Evolutionary conservation across 2,113 vertebrate species (phyloP).

Genomic region (Picathartes gymnocephalus): DNA sequence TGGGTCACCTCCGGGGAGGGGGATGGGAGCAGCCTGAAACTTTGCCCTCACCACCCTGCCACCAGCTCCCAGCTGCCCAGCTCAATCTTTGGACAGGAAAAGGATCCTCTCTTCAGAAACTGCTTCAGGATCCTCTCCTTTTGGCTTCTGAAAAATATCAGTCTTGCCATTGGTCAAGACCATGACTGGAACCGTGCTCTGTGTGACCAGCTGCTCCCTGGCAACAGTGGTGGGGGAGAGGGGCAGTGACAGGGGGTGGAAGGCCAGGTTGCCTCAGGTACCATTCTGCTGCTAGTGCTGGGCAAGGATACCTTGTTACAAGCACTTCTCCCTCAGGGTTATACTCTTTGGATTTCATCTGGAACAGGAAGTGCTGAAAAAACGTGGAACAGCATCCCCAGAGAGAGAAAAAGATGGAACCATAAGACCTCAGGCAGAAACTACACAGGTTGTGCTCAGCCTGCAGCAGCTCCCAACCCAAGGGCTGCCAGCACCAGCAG

Average conservation of each 20-base stretch:
- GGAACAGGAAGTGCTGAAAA: conserved; percentile 72
- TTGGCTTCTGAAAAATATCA: conserved; percentile 46
- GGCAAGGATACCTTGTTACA: conserved; percentile 55
- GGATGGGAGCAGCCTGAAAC: neutral
- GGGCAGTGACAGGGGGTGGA: neutral
- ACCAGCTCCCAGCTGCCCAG: neutral
- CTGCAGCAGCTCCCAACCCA: fast-evolving
- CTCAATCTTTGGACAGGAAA: conserved; percentile 43
- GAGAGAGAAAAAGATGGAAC: neutral
- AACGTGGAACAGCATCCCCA: conserved; percentile 41
- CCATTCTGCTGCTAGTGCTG: conserved; percentile 21
- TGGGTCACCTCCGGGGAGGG: neutral
- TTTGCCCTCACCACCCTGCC: neutral
- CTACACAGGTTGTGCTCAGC: neutral
- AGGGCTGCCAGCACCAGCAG: neutral
- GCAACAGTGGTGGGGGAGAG: neutral
- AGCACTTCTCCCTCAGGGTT: conserved; percentile 70
- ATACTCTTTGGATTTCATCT: conserved; percentile 76
- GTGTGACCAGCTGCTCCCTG: neutral
- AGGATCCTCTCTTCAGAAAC: conserved; percentile 42
- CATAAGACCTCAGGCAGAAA: conserved; percentile 37
- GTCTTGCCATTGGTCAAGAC: neutral
- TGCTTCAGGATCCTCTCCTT: conserved; percentile 38
- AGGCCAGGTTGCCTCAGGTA: fast-evolving
- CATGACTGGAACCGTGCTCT: neutral